These are phyloP conservation scores for Onychostoma macrolepis DNA, from an alignment of 2,113 vertebrate genomes.

Conservation along the genomic window DNA sequence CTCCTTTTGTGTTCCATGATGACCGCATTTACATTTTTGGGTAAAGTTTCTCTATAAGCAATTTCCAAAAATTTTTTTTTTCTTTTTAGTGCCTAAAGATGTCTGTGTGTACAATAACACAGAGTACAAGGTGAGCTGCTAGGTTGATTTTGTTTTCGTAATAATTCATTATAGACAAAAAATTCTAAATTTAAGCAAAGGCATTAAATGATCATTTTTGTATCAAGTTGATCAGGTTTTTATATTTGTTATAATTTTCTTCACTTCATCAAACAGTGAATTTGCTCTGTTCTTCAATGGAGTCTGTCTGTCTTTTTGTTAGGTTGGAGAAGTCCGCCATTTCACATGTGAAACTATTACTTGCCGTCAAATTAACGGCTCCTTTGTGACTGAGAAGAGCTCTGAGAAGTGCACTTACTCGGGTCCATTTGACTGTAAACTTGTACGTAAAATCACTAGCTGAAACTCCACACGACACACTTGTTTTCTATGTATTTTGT, in stretches of 20 bases:
- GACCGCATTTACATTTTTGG: not conserved
- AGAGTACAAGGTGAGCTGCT: constrained; percentile 72
- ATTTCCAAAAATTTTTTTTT: not conserved
- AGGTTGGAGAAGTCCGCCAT: constrained; percentile 71
- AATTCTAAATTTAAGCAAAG: not conserved
- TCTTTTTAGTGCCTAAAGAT: constrained; percentile 67
- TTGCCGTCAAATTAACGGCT: not conserved
- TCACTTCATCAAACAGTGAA: not conserved
- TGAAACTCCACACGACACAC: not conserved
- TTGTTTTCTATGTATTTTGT: not conserved
- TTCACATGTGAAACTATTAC: not conserved
- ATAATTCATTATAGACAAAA: not conserved
- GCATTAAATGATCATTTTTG: no score
- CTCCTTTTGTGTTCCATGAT: not conserved
- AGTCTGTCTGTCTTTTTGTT: not conserved
- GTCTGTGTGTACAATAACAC: constrained; percentile 75
- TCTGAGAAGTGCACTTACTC: not conserved
- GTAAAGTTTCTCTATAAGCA: not conserved
- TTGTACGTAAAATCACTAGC: not conserved
- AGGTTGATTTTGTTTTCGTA: not conserved
- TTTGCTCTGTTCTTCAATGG: not conserved
- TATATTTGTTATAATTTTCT: not conserved
- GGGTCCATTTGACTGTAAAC: not conserved
- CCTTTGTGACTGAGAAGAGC: not conserved
- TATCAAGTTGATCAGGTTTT: not conserved